phyloP scores from a whole-genome alignment of 2,797 vertebrate species.

The Urocyon cinereoargenteus region DNA sequence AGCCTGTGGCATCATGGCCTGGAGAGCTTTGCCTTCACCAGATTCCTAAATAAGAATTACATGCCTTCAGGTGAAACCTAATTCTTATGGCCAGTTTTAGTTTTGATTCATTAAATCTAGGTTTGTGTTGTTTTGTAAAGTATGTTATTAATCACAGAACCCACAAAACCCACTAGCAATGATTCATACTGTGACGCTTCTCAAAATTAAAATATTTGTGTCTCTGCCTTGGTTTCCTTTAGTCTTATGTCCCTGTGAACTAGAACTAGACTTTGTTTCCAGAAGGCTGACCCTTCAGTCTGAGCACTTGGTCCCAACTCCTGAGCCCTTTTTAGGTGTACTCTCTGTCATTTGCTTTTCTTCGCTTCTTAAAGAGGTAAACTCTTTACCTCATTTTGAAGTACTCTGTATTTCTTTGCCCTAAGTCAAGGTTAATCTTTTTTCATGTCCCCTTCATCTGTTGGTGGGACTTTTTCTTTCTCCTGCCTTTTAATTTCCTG shows the following conservation, averaged over 20 bases:
- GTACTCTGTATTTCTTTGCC: background rate
- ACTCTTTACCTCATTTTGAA: background rate
- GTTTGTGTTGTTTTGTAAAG: background rate
- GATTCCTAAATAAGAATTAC: background rate
- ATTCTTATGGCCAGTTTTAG: background rate
- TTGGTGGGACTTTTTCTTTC: background rate
- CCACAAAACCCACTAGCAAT: background rate
- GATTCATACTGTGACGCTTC: background rate
- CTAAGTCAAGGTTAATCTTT: background rate
- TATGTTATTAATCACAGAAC: background rate
- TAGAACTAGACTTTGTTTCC: slow-evolving; percentile 19
- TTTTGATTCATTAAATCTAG: slow-evolving; percentile 53
- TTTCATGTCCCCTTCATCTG: background rate
- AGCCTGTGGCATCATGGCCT: background rate
- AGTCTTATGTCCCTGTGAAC: background rate
- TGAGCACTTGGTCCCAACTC: background rate
- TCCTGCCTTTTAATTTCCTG: background rate
- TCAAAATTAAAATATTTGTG: background rate
- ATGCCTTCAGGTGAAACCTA: background rate
- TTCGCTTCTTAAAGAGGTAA: background rate
- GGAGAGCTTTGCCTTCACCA: slow-evolving; percentile 1
- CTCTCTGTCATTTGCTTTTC: background rate
- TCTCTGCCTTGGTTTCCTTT: background rate
- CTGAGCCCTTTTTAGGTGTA: background rate
- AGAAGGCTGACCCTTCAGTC: background rate